Conservation (phyloP, 2,888 invertebrate genomes). For the Heliconius aoede region DNA sequence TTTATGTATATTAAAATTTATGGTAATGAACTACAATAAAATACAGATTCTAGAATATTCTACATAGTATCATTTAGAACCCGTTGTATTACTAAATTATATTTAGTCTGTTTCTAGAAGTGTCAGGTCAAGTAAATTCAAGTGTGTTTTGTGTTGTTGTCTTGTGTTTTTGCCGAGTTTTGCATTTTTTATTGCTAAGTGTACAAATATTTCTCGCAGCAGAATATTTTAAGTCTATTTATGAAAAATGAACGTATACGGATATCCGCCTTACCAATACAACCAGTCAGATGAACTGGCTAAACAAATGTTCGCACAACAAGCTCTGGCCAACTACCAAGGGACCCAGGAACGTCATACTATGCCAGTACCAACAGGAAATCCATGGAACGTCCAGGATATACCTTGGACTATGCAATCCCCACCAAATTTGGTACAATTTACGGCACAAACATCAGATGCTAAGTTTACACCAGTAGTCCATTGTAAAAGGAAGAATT, state of each 20-base stretch:
- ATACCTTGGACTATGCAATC: slow-evolving; percentile 80
- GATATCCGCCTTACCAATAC: slow-evolving; percentile 67
- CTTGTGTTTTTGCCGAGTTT: not conserved
- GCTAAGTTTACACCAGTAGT: slow-evolving; percentile 58
- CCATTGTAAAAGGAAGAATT: slow-evolving; percentile 76
- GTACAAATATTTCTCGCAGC: not conserved
- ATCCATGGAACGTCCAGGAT: slow-evolving; percentile 81
- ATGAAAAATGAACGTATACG: slow-evolving; percentile 70
- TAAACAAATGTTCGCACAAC: slow-evolving; percentile 74
- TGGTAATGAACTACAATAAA: not conserved
- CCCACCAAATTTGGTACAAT: slow-evolving; percentile 75
- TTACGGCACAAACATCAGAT: slow-evolving; percentile 71
- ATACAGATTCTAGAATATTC: not conserved
- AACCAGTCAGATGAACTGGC: slow-evolving; percentile 70
- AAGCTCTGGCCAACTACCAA: slow-evolving; percentile 61
- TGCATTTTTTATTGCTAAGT: not conserved
- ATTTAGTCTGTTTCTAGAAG: slow-evolving; percentile 37
- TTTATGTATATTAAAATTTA: not conserved
- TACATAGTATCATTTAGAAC: not conserved
- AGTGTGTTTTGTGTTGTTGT: slow-evolving; percentile 26
- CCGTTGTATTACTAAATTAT: not conserved
- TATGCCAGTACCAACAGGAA: slow-evolving; percentile 74
- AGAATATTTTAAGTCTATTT: not conserved
- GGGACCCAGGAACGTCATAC: slow-evolving; percentile 60
- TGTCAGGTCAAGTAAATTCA: slow-evolving; percentile 21